A percentile compares a stretch with the other conserved stretches of the same genome.
phyloP scores from a whole-genome alignment of 2,888 invertebrate genomes.

The Polymixis lichenea region DNA sequence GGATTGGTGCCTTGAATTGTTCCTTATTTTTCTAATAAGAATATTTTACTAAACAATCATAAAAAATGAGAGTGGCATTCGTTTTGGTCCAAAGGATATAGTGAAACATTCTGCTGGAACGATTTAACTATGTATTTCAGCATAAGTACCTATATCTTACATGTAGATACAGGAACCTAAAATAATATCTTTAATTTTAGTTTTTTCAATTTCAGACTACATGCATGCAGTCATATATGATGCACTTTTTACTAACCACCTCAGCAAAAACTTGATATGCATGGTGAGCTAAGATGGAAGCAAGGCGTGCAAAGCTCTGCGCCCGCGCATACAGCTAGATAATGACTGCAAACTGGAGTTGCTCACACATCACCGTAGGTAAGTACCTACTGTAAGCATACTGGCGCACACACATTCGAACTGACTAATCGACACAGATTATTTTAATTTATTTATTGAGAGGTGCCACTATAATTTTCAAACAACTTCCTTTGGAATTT shows the following conservation, averaged over 20 bases:
- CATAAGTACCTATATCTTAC: neutral
- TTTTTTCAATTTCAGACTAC: neutral
- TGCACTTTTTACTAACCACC: conserved; percentile 10
- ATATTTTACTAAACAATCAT: neutral
- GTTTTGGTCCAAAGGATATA: neutral
- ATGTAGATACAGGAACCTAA: neutral
- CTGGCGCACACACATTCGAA: conserved; percentile 24
- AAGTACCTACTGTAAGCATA: conserved; percentile 2
- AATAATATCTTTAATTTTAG: neutral
- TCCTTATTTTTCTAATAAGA: neutral
- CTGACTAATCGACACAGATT: conserved; percentile 26
- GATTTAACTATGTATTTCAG: neutral
- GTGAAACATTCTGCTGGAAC: neutral
- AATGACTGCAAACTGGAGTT: conserved; percentile 47
- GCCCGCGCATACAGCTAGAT: conserved; percentile 53
- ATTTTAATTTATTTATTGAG: conserved; percentile 25
- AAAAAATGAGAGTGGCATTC: neutral
- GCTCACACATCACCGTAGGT: conserved; percentile 46
- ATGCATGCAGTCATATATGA: neutral
- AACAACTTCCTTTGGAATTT: conserved; percentile 10
- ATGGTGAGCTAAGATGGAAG: conserved; percentile 32
- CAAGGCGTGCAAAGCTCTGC: conserved; percentile 40
- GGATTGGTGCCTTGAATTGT: neutral
- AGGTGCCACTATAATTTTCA: neutral
- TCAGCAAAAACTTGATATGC: conserved; percentile 11